A percentile compares a stretch with the other conserved stretches of the same genome.
These are phyloP conservation scores for Melanargia galathea DNA, from an alignment of 2,888 invertebrate species.

Conservation along the genomic window DNA sequence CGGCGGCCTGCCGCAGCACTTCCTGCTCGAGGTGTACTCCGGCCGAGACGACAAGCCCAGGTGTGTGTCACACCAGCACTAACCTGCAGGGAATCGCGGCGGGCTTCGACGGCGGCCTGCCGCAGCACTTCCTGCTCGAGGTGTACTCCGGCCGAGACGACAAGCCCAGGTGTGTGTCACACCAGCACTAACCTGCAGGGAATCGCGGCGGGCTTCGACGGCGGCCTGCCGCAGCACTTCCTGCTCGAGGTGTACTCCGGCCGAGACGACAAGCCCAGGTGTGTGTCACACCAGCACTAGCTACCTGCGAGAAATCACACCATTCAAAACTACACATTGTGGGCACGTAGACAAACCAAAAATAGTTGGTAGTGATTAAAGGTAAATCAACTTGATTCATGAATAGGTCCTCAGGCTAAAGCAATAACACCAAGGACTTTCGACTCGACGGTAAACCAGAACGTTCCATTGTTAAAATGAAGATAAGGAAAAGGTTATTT, in stretches of 20 bases:
- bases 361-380: background rate
- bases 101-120: conserved; percentile 81
- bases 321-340: background rate
- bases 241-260: too few relatives aligned
- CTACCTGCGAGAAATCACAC: background rate
- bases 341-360: background rate
- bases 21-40: too few relatives aligned
- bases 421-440: background rate
- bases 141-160: conserved; percentile 56
- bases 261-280: background rate
- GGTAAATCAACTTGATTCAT: background rate
- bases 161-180: conserved; percentile 56
- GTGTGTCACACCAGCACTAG: background rate
- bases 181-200: too few relatives aligned
- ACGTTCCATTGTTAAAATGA: background rate
- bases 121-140: conserved; percentile 92
- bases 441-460: background rate
- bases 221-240: background rate
- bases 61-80: background rate
- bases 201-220: conserved; percentile 9
- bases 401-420: background rate
- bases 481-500: too few relatives aligned
- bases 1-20: background rate
- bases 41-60: background rate
- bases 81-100: conserved; percentile 47